Percentiles rank a stretch among this genome's conserved stretches.
phyloP scores from a whole-genome alignment of 2,888 invertebrate genomes.

The Matsumyia berberina region DNA sequence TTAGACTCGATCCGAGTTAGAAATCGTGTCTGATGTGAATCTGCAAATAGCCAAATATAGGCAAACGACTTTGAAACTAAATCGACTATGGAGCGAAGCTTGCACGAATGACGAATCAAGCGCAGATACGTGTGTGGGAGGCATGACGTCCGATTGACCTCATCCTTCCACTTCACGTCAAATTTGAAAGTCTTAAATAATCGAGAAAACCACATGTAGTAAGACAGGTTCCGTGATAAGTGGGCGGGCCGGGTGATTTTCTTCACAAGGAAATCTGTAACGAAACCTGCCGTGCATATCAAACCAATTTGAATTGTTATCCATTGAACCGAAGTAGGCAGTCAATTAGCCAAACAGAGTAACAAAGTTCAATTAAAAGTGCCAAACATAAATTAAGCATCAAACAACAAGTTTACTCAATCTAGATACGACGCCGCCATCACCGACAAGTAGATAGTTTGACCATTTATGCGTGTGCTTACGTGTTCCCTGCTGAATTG shows the following conservation, averaged over 20 bases:
- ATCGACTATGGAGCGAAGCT: neutral
- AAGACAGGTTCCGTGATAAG: neutral
- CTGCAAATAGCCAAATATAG: slow-evolving; percentile 65
- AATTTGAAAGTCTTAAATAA: slow-evolving; percentile 7
- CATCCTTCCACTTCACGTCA: slow-evolving; percentile 29
- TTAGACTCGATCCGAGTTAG: slow-evolving; percentile 18
- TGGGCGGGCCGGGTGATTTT: slow-evolving; percentile 16
- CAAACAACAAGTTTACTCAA: slow-evolving; percentile 44
- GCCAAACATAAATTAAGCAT: slow-evolving; percentile 40
- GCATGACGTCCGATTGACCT: slow-evolving; percentile 53
- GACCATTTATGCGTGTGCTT: slow-evolving; percentile 56
- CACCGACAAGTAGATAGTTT: slow-evolving; percentile 31
- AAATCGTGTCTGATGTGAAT: slow-evolving; percentile 63
- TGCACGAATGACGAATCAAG: slow-evolving; percentile 43
- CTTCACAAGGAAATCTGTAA: slow-evolving; percentile 26
- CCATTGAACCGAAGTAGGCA: slow-evolving; percentile 43
- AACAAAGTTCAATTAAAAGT: slow-evolving; percentile 45
- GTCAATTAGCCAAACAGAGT: slow-evolving; percentile 59
- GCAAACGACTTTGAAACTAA: slow-evolving; percentile 28
- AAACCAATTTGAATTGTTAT: slow-evolving; percentile 1
- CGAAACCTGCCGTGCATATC: slow-evolving; percentile 30
- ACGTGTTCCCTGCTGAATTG: slow-evolving; percentile 43
- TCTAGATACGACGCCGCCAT: slow-evolving; percentile 17
- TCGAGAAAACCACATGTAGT: neutral
- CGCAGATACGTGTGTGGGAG: slow-evolving; percentile 44